Percentiles rank a stretch among this genome's conserved stretches.
phyloP scores from a whole-genome alignment of 1,140 invertebrate genomes.

The Medauroidea extradentata region DNA sequence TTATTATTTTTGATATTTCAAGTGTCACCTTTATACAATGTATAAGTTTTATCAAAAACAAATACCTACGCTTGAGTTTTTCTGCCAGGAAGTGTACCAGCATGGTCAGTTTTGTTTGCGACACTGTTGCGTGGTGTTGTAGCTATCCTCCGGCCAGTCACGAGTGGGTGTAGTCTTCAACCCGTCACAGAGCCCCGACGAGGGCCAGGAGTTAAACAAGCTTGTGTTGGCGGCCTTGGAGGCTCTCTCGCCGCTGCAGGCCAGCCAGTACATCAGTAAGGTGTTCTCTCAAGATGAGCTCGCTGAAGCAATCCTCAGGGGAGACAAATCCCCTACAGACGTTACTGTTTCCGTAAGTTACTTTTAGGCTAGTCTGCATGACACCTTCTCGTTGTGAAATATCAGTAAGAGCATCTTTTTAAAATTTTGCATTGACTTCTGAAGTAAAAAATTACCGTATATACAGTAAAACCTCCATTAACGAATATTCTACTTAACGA shows the following conservation, averaged over 20 bases:
- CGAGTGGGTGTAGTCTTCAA: constrained; percentile 34
- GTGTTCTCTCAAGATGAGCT: constrained; percentile 57
- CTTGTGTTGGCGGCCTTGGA: constrained; percentile 47
- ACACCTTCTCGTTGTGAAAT: too few species aligned
- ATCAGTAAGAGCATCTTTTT: too few species aligned
- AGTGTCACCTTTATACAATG: too few species aligned
- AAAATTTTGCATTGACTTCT: too few species aligned
- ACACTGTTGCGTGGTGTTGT: constrained; percentile 28
- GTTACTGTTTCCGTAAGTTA: constrained; percentile 35
- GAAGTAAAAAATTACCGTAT: too few species aligned
- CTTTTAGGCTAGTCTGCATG: not conserved
- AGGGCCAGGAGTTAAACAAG: constrained; percentile 24
- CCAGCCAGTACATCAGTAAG: constrained; percentile 60
- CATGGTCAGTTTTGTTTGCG: too few species aligned
- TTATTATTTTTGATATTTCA: too few species aligned
- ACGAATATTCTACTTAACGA: too few species aligned
- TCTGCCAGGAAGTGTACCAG: too few species aligned
- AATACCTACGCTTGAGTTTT: too few species aligned
- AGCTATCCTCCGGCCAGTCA: constrained; percentile 30
- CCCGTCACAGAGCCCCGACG: not conserved
- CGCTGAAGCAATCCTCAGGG: constrained; percentile 32
- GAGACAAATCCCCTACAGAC: constrained; percentile 38
- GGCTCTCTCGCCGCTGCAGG: constrained; percentile 53
- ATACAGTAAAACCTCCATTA: too few species aligned
- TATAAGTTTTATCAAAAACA: too few species aligned